Percentiles rank a stretch among this genome's conserved stretches.
Evolutionary conservation across 2,888 invertebrate species (phyloP).

Genomic region (Dryocosmus kuriphilus): DNA sequence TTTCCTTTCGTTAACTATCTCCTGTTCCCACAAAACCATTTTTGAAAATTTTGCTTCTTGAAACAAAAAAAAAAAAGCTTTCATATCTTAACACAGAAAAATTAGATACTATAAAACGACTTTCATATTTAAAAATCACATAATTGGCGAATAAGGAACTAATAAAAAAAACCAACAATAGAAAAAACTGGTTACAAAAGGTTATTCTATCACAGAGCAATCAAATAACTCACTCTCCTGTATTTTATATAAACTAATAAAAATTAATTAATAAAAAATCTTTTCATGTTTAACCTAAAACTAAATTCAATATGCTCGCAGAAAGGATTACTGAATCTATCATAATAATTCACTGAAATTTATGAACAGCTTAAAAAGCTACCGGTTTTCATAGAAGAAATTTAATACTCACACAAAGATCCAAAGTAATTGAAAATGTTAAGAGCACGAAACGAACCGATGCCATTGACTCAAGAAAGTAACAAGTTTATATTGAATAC

Average conservation of each 20-base stretch:
- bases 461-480: not conserved
- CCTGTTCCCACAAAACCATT: not conserved
- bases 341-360: not conserved
- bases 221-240: not conserved
- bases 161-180: not conserved
- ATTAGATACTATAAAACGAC: too few species aligned
- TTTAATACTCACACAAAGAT: not conserved
- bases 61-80: not conserved
- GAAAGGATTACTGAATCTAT: not conserved
- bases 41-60: not conserved
- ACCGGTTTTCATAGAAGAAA: not conserved
- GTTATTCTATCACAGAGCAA: not conserved
- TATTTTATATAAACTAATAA: not conserved
- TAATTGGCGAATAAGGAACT: not conserved
- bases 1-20: not conserved
- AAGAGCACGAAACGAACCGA: not conserved
- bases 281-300: not conserved
- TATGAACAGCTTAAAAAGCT: not conserved
- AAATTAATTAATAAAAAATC: not conserved
- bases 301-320: not conserved
- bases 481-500: constrained; percentile 9
- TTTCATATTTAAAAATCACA: not conserved
- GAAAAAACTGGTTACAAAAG: not conserved
- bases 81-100: too few species aligned
- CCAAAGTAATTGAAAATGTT: not conserved